These are phyloP conservation scores for Capreolus pygargus DNA, from an alignment of 2,113 vertebrate genomes.

Conservation along the genomic window DNA sequence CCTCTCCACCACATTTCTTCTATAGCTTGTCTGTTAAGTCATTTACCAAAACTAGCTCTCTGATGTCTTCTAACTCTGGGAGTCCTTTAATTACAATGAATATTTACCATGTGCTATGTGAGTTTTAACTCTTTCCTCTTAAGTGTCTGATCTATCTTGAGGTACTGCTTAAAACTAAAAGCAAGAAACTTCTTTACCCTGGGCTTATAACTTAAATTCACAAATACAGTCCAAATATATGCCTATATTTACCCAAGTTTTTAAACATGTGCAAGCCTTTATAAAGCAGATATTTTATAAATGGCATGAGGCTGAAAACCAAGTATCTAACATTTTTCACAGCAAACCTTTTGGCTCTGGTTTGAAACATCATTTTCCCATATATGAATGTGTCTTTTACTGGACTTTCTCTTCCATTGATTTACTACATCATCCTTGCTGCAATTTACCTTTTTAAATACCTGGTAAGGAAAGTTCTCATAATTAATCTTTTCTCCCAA, in stretches of 20 bases:
- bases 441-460: background rate
- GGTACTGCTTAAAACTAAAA: background rate
- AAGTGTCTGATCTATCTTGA: background rate
- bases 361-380: background rate
- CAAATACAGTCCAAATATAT: background rate
- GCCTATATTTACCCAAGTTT: background rate
- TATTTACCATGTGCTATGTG: background rate
- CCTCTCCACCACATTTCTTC: background rate
- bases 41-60: background rate
- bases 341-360: background rate
- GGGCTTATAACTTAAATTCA: background rate
- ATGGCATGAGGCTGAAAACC: background rate
- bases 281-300: background rate
- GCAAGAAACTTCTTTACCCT: background rate
- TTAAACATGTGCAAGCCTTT: background rate
- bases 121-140: background rate
- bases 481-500: background rate
- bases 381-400: too few species aligned
- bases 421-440: background rate
- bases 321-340: background rate
- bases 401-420: background rate
- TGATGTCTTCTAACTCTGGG: too few species aligned
- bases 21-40: background rate
- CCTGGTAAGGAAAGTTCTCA: background rate
- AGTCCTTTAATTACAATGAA: background rate